Evolutionary conservation across 1,140 invertebrate species (phyloP), one percentile per base, ranked within the genome.

Genomic region (Drosophila eugracilis): DNA sequence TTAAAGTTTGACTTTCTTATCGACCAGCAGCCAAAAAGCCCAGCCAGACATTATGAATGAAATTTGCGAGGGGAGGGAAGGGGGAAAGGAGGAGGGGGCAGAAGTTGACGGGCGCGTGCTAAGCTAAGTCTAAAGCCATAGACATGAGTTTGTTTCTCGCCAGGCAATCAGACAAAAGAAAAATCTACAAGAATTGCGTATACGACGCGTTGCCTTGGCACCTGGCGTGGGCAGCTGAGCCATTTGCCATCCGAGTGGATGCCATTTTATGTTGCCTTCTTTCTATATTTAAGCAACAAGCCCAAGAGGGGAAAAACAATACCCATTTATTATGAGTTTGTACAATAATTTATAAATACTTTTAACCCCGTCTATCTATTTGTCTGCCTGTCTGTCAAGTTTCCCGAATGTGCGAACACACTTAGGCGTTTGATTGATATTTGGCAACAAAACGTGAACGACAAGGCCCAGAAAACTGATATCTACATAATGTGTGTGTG

Each of bases 401-500:
- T 73, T 53, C 45, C 70, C 54, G 24, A 83, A 41, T 58, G 49
- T 66, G 21, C 17, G 21, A 50, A 36, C 54, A 54, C 34, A 55
- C 71, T 44, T 47, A 41, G 39, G 24, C 66, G 59, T 66, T 66
- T 80, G 78, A 66, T 57, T 55, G 78, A 77, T 77, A 62, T 81
- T 55, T 76, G 53, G 53, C 59, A 65, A 37, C 36, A 17, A 42
- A 67, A 58, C 39, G 37, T 52, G 36, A 76, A 54, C 63, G 77
- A 75, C 71, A 57, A 28, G 55, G 37, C 58, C 50, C 15, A 62
- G 79, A 85, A 84, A 85, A 72, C 53, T 59, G 75, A 84, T 84
- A 84, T 60, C 44, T 55, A 30, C 57, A 77, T 41, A n/a, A n/a
- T n/a, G n/a, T n/a, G n/a, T 75, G 34, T 66, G 44, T 26, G 34